Percentiles rank a stretch among this genome's conserved stretches.
Conservation (phyloP, 2,888 invertebrate genomes). For the Chymomyza amoena region DNA sequence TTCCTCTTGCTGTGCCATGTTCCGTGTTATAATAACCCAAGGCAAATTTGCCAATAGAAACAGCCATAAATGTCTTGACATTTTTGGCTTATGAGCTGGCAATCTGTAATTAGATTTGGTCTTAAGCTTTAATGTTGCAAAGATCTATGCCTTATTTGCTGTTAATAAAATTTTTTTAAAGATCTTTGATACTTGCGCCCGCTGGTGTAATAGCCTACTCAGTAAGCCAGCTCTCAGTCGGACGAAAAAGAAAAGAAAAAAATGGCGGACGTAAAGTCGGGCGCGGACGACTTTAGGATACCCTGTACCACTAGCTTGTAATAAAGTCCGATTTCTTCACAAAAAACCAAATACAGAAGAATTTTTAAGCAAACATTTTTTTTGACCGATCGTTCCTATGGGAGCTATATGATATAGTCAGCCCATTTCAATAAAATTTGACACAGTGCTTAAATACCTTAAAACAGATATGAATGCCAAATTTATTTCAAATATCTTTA, state of each 20-base stretch:
- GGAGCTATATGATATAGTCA: no score
- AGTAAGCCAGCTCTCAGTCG: slow-evolving; percentile 8
- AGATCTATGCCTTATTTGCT: slow-evolving; percentile 64
- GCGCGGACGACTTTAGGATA: no score
- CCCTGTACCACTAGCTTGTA: no score
- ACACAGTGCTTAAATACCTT: no score
- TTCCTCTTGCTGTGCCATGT: not conserved
- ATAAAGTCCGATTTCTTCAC: no score
- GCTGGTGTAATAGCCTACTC: slow-evolving; percentile 23
- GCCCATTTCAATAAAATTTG: no score
- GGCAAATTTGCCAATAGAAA: not conserved
- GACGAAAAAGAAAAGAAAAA: slow-evolving; percentile 4
- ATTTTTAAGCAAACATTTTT: no score
- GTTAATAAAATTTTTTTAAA: slow-evolving; percentile 30
- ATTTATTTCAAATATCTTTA: no score
- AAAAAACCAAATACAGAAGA: no score
- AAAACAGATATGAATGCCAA: no score
- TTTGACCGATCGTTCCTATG: no score
- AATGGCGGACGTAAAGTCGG: no score
- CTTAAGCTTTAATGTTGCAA: slow-evolving; percentile 9
- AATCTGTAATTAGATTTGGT: slow-evolving; percentile 62
- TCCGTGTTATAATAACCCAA: not conserved
- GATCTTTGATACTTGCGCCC: slow-evolving; percentile 35
- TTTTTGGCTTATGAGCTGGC: not conserved
- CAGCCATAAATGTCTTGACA: slow-evolving; percentile 29